Base-by-base conservation (phyloP, 1,140 invertebrate genomes). In the Adelges cooleyi region DNA sequence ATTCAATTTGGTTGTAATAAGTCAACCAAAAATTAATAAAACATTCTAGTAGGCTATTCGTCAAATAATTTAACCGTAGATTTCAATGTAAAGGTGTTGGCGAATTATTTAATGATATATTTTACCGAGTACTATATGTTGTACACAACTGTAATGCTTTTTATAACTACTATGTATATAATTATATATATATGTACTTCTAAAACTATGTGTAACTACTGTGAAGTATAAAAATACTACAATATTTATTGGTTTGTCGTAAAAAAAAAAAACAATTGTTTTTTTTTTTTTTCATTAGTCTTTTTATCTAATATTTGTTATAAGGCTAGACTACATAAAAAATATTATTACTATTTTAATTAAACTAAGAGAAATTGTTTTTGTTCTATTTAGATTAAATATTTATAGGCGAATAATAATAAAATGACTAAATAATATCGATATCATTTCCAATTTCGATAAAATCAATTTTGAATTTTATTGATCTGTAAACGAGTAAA, bases 11-110 rank as follows among this genome's bases (percentile, higher is more conserved):
- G n/a, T n/a, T n/a, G n/a, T n/a, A n/a, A n/a, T n/a, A n/a, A n/a
- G n/a, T n/a, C n/a, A n/a, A n/a, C n/a, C n/a, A 18, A 44, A 42
- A 42, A 25, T 25, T 23, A 2, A 25, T 29, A 17, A 44, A 56
- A 40, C 25, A 56, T 23, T n/a, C 20, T 23, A 40, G 36, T 18
- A 52, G 27, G 18, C 29, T 53, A n/a, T 15, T 18, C 51, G 22
- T 38, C 10, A 6, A 2, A 15, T 53, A 54, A 23, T 23, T 42
- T 13, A 8, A 38, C 25, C 13, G 20, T 59, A 27, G n/a, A 46
- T 62, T 48, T 2, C 13, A 62, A 20, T 48, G 56, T 62, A 62
- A n/a, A 46, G 56, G 42, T 62, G 56, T 62, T 62, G 56, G 42
- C 25, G 20, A 62, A 44, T 29, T 18, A 48, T 48, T 22, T 62